Conservation (phyloP, 2,797 vertebrate genomes). For the Leuciscus waleckii region DNA sequence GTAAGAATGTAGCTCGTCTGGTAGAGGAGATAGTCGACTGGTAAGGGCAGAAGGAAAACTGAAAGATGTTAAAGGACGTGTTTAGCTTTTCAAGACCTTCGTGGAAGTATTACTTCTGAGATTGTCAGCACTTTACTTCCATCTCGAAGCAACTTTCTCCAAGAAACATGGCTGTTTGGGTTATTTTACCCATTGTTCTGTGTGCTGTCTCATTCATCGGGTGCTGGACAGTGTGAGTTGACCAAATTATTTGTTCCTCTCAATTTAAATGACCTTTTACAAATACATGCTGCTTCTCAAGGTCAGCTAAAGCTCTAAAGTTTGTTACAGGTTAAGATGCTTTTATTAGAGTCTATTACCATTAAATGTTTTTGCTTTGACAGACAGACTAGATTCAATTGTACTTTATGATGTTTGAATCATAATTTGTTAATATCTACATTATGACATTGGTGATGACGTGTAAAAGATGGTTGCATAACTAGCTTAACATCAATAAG, state of each 20-base stretch:
- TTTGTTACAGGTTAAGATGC: background rate
- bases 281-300: background rate
- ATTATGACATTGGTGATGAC: slow-evolving; percentile 5
- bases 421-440: background rate
- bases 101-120: background rate
- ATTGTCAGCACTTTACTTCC: slow-evolving; percentile 14
- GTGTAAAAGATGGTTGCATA: slow-evolving; percentile 8
- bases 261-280: background rate
- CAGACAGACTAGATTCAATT: background rate
- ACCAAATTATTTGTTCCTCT: slow-evolving; percentile 18
- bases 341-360: background rate
- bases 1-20: slow-evolving; percentile 51
- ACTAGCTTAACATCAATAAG: background rate
- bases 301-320: background rate
- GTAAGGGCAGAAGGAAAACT: background rate
- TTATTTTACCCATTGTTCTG: slow-evolving; percentile 75
- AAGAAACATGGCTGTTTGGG: slow-evolving; percentile 78
- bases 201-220: slow-evolving; percentile 77
- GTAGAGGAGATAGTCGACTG: slow-evolving; percentile 36
- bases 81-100: slow-evolving; percentile 14
- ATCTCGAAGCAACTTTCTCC: slow-evolving; percentile 11
- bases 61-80: background rate
- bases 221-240: slow-evolving; percentile 82
- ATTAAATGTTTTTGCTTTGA: too few species aligned
- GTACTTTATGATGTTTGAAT: background rate